Evolutionary conservation across 2,888 invertebrate genomes (phyloP).

Genomic region (Seira musarum): DNA sequence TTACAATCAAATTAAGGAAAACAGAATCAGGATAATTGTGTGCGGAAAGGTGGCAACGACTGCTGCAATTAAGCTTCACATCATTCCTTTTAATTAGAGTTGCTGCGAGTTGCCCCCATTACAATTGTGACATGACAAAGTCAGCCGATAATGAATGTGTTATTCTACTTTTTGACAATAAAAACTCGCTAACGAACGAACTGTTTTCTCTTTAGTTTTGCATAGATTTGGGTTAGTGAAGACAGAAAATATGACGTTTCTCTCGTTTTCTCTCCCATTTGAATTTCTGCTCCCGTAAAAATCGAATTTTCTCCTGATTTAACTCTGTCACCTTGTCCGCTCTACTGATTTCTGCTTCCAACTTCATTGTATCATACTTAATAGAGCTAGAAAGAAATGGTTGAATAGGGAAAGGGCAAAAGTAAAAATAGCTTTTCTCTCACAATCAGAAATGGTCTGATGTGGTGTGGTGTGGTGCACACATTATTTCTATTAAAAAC

Average conservation of each 20-base stretch:
- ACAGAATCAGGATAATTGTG: background rate
- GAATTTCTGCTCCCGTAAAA: background rate
- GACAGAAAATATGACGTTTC: background rate
- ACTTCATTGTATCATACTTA: no score
- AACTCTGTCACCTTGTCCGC: background rate
- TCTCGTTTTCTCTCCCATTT: background rate
- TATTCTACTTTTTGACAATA: background rate
- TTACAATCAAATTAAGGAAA: conserved; percentile 36
- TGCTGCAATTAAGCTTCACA: background rate
- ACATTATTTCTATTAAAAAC: no score
- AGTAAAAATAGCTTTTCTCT: no score
- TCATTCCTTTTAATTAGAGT: background rate
- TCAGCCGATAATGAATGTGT: background rate
- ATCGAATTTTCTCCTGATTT: conserved; percentile 10
- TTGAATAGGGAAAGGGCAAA: no score
- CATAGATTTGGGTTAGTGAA: background rate
- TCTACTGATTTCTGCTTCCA: background rate
- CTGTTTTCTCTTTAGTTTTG: background rate
- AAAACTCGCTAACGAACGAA: background rate
- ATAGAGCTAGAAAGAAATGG: no score
- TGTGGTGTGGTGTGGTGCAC: no score
- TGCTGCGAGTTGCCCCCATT: background rate
- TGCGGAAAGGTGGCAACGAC: background rate
- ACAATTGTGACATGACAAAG: background rate
- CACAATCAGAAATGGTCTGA: no score